A percentile compares a stretch with the other conserved stretches of the same genome.
Conservation (phyloP, 2,888 invertebrate species). For the Polietes domitor region DNA sequence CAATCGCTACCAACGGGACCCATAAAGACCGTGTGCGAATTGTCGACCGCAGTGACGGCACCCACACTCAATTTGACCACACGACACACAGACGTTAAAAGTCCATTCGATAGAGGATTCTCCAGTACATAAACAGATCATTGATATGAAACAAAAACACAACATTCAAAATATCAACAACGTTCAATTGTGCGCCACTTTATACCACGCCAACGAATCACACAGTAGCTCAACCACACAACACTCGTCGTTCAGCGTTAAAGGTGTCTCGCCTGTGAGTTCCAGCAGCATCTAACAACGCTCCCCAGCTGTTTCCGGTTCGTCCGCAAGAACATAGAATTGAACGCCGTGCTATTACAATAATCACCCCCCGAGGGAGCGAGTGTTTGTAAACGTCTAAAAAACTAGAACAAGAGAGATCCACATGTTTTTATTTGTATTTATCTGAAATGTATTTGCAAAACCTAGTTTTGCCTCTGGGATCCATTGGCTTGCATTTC, state of each 20-base stretch:
- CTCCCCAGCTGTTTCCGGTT: neutral
- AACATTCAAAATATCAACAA: slow-evolving; percentile 40
- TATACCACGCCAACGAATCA: slow-evolving; percentile 14
- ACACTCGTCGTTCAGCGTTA: slow-evolving; percentile 20
- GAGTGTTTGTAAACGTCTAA: slow-evolving; percentile 44
- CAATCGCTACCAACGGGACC: slow-evolving; percentile 72
- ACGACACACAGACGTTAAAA: slow-evolving; percentile 81
- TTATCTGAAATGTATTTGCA: slow-evolving; percentile 45
- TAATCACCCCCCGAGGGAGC: slow-evolving; percentile 7
- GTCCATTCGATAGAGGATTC: slow-evolving; percentile 78
- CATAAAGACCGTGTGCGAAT: slow-evolving; percentile 82
- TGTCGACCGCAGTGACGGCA: slow-evolving; percentile 82
- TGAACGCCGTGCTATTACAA: slow-evolving; percentile 16
- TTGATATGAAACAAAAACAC: slow-evolving; percentile 29
- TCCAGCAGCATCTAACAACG: slow-evolving; percentile 57
- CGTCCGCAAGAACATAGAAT: neutral
- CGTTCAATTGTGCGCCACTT: slow-evolving; percentile 43
- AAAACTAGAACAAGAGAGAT: slow-evolving; percentile 27
- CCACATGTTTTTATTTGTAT: neutral
- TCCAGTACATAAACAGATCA: slow-evolving; percentile 74
- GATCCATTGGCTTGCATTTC: slow-evolving; percentile 60
- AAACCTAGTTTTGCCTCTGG: slow-evolving; percentile 57
- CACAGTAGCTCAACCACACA: slow-evolving; percentile 14
- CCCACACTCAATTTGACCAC: slow-evolving; percentile 84
- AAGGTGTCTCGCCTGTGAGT: slow-evolving; percentile 62